Base-by-base conservation (phyloP, 2,797 vertebrate genomes). In the Pantherophis vulpinus region DNA sequence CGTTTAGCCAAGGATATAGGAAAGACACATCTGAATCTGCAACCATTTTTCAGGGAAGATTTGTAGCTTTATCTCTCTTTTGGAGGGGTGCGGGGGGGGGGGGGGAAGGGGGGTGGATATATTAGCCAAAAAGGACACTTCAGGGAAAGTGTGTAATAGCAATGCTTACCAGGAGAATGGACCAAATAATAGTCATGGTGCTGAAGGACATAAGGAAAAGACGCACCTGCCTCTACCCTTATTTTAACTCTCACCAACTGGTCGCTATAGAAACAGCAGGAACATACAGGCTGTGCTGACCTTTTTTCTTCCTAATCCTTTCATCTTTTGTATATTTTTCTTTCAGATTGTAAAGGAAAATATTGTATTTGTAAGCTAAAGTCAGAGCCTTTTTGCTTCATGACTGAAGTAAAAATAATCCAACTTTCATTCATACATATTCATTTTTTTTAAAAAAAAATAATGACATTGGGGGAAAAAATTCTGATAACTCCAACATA, bases 1-100 rank as follows among this genome's bases (percentile, higher is more conserved):
- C 27, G 5, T 74, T 54, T 74, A 90, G 89, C 18, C 66, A 74
- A 37, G n/a, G 20, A 32, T 55, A 90, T 56, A 55, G n/a, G 87
- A 13, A 23, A 90, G n/a, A 37, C 25, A 18, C 54, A 90, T 54
- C 66, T 23, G 47, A 56, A 55, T 20, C n/a, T 27, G 5, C 29
- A 89, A 89, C 29, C 54, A 32, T 32, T 90, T 70, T n/a, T 29
- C n/a, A 60, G 37, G 37, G 51, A 13, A 5, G 11, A 56, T 47
- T 55, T 4, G 4, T 90, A 42, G 25, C 47, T 66, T 25, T 54
- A 32, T n/a, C 11, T 32, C 89, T 59, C 55, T 88, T 59, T 88
- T 10, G 2, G 13, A 0, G 2, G 61, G 2, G n/a, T 42, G 42
- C 3, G 42, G 3, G 42, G 18, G 2, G 13, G 0, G 1, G 61